Conservation (phyloP, 1,140 invertebrate species). For the Drosophila burlai region DNA sequence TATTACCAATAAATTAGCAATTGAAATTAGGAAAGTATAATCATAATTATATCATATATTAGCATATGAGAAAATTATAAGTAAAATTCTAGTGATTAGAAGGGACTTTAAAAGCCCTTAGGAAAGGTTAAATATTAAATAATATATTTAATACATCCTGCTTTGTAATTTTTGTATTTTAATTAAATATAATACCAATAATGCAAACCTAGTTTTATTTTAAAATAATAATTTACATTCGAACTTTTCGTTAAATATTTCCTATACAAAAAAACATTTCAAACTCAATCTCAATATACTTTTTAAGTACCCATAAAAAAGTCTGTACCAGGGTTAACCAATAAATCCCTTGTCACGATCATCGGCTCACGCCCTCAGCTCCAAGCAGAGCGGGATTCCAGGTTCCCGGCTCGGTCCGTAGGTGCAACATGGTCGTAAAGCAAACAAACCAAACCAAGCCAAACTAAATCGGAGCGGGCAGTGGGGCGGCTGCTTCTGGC, state of each 20-base stretch:
- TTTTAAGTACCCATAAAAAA: background rate
- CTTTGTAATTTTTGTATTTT: background rate
- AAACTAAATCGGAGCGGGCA: constrained; percentile 36
- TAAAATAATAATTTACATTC: background rate
- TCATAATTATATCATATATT: background rate
- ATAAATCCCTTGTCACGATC: constrained; percentile 15
- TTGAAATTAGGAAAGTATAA: background rate
- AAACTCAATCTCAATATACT: background rate
- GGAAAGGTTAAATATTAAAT: background rate
- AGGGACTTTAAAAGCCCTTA: background rate
- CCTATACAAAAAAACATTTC: background rate
- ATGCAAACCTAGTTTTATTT: background rate
- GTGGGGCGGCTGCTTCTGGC: constrained; percentile 26
- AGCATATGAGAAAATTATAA: background rate
- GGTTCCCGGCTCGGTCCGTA: constrained; percentile 44
- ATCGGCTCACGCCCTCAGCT: constrained; percentile 21
- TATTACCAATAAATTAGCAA: background rate
- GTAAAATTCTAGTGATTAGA: background rate
- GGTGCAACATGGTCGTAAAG: constrained; percentile 81
- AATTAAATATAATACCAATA: no score
- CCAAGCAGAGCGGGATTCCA: constrained; percentile 5
- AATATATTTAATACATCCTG: background rate
- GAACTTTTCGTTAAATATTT: background rate
- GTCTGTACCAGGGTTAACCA: background rate
- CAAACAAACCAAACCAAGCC: constrained; percentile 59